A percentile compares a stretch with the other conserved stretches of the same genome.
phyloP scores from a whole-genome alignment of 1,140 invertebrate species.

The Gryon sp. region DNA sequence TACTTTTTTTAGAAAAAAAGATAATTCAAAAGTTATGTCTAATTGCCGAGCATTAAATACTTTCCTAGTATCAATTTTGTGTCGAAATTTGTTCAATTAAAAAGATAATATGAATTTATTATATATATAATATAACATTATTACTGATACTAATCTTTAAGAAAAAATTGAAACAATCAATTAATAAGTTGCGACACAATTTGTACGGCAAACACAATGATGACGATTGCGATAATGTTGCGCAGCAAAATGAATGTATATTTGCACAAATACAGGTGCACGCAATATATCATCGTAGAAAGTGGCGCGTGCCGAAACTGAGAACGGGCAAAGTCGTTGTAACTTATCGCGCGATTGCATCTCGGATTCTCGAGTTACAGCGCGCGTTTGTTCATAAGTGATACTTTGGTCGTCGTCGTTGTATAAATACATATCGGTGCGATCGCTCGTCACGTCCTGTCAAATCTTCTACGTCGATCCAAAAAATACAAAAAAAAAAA shows the following conservation, averaged over 20 bases:
- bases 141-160: too few species aligned
- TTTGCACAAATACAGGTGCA: slow-evolving; percentile 48
- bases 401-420: too few species aligned
- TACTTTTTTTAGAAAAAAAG: too few species aligned
- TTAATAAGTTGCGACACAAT: slow-evolving; percentile 18
- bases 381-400: neutral
- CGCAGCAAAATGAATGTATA: slow-evolving; percentile 6
- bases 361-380: slow-evolving; percentile 72
- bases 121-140: too few species aligned
- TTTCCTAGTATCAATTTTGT: too few species aligned
- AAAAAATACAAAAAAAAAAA: too few species aligned
- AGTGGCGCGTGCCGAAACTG: slow-evolving; percentile 76
- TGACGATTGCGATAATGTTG: slow-evolving; percentile 35
- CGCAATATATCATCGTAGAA: slow-evolving; percentile 52
- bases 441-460: slow-evolving; percentile 54
- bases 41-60: too few species aligned
- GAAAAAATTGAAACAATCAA: slow-evolving; percentile 9
- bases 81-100: too few species aligned
- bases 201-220: slow-evolving; percentile 23
- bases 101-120: too few species aligned
- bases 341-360: slow-evolving; percentile 75
- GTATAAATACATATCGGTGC: too few species aligned
- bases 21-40: too few species aligned
- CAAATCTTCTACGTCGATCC: too few species aligned
- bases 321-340: slow-evolving; percentile 63